Evolutionary conservation across 2,888 invertebrate genomes (phyloP).

Genomic region (Encarsia formosa): DNA sequence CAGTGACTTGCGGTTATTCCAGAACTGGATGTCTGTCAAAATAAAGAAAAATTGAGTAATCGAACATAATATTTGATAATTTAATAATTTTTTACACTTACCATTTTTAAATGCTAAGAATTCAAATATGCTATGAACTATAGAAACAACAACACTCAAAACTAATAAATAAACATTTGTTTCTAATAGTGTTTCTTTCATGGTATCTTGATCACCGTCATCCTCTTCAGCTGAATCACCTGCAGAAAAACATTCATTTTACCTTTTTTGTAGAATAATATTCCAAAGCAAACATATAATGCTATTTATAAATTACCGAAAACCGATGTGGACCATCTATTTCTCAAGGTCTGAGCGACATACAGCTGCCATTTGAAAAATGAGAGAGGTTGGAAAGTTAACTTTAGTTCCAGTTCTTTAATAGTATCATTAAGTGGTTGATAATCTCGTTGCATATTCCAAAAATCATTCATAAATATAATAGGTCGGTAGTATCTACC

Average conservation of each 20-base stretch:
- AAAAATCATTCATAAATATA: constrained; percentile 93
- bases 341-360: constrained; percentile 91
- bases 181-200: constrained; percentile 91
- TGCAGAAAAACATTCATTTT: constrained; percentile 18
- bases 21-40: constrained; percentile 89
- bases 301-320: constrained; percentile 36
- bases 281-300: not conserved
- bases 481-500: constrained; percentile 89
- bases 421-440: constrained; percentile 84
- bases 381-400: constrained; percentile 86
- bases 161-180: constrained; percentile 94
- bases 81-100: constrained; percentile 40
- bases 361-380: constrained; percentile 98
- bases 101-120: constrained; percentile 98
- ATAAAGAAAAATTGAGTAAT: not conserved
- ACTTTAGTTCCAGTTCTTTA: constrained; percentile 63
- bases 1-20: constrained; percentile 94
- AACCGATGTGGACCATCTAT: constrained; percentile 64
- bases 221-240: constrained; percentile 69
- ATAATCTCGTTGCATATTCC: constrained; percentile 97
- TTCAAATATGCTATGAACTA: constrained; percentile 96
- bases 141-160: constrained; percentile 85
- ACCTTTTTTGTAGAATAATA: not conserved
- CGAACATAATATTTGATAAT: not conserved
- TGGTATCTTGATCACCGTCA: constrained; percentile 82